phyloP scores from a whole-genome alignment of 2,888 invertebrate genomes.

The Epinotia ramella region DNA sequence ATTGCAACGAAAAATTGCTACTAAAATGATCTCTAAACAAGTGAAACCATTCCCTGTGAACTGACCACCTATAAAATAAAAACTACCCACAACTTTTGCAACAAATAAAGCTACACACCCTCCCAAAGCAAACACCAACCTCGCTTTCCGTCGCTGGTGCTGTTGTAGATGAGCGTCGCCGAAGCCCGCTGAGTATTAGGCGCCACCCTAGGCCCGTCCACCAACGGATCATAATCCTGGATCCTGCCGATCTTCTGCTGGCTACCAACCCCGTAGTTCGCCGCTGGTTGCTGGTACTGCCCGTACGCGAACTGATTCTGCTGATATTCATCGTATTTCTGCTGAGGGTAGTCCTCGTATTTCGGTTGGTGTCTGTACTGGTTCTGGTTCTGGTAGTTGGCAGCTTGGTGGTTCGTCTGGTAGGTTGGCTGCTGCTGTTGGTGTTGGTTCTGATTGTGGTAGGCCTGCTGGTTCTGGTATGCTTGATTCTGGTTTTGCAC shows the following conservation, averaged over 20 bases:
- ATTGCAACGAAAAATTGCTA: no score
- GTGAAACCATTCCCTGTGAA: no score
- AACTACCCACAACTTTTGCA: background rate
- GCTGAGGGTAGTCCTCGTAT: slow-evolving; percentile 46
- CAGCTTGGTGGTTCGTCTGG: background rate
- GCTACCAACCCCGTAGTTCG: slow-evolving; percentile 56
- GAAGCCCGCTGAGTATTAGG: slow-evolving; percentile 91
- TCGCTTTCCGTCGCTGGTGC: slow-evolving; percentile 74
- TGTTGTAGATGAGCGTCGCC: slow-evolving; percentile 93
- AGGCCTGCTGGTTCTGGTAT: slow-evolving; percentile 64
- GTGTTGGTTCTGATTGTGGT: slow-evolving; percentile 52
- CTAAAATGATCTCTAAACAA: no score
- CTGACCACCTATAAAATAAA: background rate
- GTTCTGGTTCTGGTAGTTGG: background rate
- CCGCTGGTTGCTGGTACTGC: slow-evolving; percentile 57
- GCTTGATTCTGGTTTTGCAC: slow-evolving; percentile 57
- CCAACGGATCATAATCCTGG: slow-evolving; percentile 92
- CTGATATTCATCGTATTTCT: slow-evolving; percentile 52
- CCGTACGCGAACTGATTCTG: slow-evolving; percentile 58
- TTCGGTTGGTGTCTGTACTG: slow-evolving; percentile 49
- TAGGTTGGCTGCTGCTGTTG: slow-evolving; percentile 48
- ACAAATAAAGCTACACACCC: slow-evolving; percentile 8
- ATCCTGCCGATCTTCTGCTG: slow-evolving; percentile 88
- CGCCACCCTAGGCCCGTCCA: slow-evolving; percentile 88
- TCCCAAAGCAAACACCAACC: slow-evolving; percentile 60